phyloP scores from a whole-genome alignment of 2,888 invertebrate genomes.

The Caenorhabditis macrosperma region DNA sequence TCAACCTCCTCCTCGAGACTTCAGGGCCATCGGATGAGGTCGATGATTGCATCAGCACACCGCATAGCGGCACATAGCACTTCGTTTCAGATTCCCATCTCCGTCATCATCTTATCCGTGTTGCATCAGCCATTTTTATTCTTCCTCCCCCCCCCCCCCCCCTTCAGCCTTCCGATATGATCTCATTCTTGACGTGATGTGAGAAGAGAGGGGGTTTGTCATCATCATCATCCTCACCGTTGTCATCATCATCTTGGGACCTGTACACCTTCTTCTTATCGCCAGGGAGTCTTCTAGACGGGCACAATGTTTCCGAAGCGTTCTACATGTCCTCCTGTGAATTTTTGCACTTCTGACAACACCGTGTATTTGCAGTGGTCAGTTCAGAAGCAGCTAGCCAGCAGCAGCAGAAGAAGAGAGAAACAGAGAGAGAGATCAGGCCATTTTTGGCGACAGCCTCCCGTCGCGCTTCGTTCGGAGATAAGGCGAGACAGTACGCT shows the following conservation, averaged over 20 bases:
- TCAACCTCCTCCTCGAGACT: neutral
- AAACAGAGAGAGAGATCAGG: conserved; percentile 14
- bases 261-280: neutral
- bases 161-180: conserved; percentile 24
- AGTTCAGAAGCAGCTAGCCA: neutral
- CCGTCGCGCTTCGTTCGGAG: conserved; percentile 1
- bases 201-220: conserved; percentile 9
- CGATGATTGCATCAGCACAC: neutral
- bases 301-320: too few species aligned
- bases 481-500: conserved; percentile 7
- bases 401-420: neutral
- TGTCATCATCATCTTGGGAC: neutral
- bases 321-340: neutral
- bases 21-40: conserved; percentile 7
- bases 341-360: neutral
- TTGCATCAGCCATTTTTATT: conserved; percentile 52
- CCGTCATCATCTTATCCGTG: conserved; percentile 43
- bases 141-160: conserved; percentile 5
- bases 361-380: conserved; percentile 2
- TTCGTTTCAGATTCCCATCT: conserved; percentile 53
- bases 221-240: conserved; percentile 6
- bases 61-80: conserved; percentile 14
- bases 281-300: too few species aligned
- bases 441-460: conserved; percentile 34
- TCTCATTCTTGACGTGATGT: neutral